These are phyloP conservation scores for Bubo scandiacus DNA, from an alignment of 2,113 vertebrate species.

Conservation along the genomic window DNA sequence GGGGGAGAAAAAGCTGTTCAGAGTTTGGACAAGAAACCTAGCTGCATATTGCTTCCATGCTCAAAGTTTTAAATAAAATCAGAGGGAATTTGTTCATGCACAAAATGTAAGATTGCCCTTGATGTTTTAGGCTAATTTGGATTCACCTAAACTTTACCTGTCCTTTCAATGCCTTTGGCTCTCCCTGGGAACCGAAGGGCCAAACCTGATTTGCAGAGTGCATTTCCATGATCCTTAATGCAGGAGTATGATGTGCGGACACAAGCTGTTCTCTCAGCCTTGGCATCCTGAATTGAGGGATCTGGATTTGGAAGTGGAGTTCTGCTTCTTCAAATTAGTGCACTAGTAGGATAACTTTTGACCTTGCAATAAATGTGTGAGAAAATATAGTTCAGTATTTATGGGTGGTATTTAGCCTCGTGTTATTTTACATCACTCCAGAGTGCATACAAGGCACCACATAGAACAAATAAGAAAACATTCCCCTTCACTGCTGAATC, in stretches of 20 bases:
- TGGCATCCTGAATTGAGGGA: not conserved
- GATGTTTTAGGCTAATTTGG: not conserved
- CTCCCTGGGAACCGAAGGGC: not conserved
- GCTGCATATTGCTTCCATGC: not conserved
- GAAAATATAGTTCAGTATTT: slow-evolving; percentile 47
- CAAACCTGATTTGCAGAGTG: not conserved
- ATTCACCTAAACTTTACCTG: not conserved
- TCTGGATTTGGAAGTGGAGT: not conserved
- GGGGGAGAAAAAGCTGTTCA: not conserved
- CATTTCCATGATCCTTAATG: not conserved
- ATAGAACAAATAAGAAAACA: not conserved
- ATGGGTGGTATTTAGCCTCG: slow-evolving; percentile 1
- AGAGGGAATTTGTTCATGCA: not conserved
- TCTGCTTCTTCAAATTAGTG: not conserved
- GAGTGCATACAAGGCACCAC: not conserved
- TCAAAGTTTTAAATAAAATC: not conserved
- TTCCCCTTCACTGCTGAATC: not conserved
- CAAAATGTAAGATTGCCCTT: not conserved
- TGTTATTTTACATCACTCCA: slow-evolving; percentile 9
- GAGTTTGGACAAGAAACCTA: not conserved
- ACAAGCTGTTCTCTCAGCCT: not conserved
- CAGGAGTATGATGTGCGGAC: not conserved
- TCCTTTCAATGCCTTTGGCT: not conserved
- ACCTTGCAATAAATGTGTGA: not conserved
- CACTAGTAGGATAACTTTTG: not conserved